These are phyloP conservation scores for Sus cebifrons DNA, from an alignment of 2,797 vertebrate species.

Conservation along the genomic window DNA sequence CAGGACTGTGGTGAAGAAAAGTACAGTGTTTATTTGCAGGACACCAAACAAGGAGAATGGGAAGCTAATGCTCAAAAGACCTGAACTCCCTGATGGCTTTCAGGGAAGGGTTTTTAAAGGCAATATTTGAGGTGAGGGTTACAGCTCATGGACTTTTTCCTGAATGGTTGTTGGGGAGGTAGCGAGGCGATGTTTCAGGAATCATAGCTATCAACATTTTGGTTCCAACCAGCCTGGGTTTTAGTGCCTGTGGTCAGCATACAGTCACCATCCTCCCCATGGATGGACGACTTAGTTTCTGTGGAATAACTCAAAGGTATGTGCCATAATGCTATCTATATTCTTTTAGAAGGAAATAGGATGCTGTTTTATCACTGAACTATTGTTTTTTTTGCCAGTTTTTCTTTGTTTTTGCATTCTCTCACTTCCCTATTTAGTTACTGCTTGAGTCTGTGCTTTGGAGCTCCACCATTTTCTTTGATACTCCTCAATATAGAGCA, in stretches of 20 bases:
- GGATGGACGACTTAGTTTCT: background rate
- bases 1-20: background rate
- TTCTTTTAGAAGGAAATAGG: background rate
- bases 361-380: background rate
- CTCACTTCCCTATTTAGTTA: background rate
- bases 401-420: background rate
- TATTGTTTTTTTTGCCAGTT: background rate
- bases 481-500: background rate
- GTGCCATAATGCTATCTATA: background rate
- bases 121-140: background rate
- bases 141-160: background rate
- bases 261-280: background rate
- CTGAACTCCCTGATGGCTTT: background rate
- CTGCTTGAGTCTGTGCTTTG: background rate
- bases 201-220: background rate
- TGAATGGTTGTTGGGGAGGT: background rate
- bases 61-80: background rate
- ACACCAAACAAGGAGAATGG: background rate
- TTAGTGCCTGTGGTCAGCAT: background rate
- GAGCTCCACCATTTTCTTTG: background rate
- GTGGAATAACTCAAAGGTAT: background rate
- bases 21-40: background rate
- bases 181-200: background rate
- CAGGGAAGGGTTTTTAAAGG: background rate
- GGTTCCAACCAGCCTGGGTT: background rate